Base-by-base conservation (phyloP, 2,888 invertebrate species). In the Athetis lepigone region DNA sequence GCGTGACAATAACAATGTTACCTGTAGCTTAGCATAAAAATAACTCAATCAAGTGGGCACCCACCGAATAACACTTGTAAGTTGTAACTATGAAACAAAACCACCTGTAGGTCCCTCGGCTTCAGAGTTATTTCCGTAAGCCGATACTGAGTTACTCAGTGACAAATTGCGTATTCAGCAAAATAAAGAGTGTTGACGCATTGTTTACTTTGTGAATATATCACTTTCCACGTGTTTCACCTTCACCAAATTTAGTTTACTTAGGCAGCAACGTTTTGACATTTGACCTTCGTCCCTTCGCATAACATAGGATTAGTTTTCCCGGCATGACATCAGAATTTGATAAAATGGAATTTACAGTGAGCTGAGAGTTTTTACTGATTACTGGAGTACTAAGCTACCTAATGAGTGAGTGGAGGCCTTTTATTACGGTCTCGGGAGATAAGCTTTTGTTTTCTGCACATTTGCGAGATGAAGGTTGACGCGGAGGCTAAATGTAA, bases 351-450 rank as follows among this genome's bases (percentile, higher is more conserved):
- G 70, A 77, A 77, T 81, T 82, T 69, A 51, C 70, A 52, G 56
- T 56, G 27, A 43, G 65, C 63, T 39, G 56, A 64, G 78, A 83
- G 75, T 86, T 88, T 89, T 87, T 86, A 85, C 87, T 88, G 86
- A 90, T 90, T 90, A 87, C 82, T 72, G 63, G 75, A 81, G 85
- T 85, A 33, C 13, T 33, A 33, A 29, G 13, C 33, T 13, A 33
- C 33, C 33, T 33, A 86, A 88, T 87, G 82, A 84, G 81, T 77
- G 77, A 75, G 81, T 66, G 70, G 76, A 73, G 76, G 69, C 78
- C 71, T 85, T 90, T 90, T 88, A 90, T 87, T 84, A 85, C 72
- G 77, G 84, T 82, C 86, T 77, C 73, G 84, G 85, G 88, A 88
- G 88, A 87, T 85, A 85, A 82, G 86, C 84, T 85, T 88, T 87